A percentile compares a stretch with the other conserved stretches of the same genome.
phyloP scores from a whole-genome alignment of 2,888 invertebrate species.

The Auanema freiburgensis region DNA sequence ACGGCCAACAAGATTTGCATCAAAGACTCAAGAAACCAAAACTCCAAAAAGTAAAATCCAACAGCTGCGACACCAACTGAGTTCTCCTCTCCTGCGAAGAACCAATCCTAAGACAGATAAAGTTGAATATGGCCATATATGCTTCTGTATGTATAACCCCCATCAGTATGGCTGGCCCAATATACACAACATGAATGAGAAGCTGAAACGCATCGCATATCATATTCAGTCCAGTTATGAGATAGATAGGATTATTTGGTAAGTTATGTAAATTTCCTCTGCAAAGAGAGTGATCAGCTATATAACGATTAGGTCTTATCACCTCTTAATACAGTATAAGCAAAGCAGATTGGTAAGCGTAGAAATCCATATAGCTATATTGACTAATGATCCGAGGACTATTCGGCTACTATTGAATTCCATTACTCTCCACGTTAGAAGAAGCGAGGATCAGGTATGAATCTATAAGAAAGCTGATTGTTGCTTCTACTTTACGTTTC shows the following conservation, averaged over 20 bases:
- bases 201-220: slow-evolving; percentile 16
- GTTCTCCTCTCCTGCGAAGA: slow-evolving; percentile 13
- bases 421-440: too few relatives aligned
- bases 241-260: slow-evolving; percentile 15
- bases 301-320: too few relatives aligned
- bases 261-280: slow-evolving; percentile 11
- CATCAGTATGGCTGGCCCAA: slow-evolving; percentile 17
- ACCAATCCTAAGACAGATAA: neutral
- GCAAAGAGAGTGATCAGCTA: neutral
- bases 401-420: too few relatives aligned
- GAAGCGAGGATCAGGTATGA: slow-evolving; percentile 12
- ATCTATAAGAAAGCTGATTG: too few relatives aligned
- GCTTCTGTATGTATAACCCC: neutral
- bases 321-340: too few relatives aligned
- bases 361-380: too few relatives aligned
- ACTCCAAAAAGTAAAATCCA: slow-evolving; percentile 6
- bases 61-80: neutral
- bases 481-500: too few relatives aligned
- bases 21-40: slow-evolving; percentile 15
- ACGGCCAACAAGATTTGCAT: slow-evolving; percentile 17
- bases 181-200: slow-evolving; percentile 7
- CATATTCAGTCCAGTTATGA: slow-evolving; percentile 15
- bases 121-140: neutral
- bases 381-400: too few relatives aligned
- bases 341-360: too few relatives aligned